Evolutionary conservation across 2,888 invertebrate species (phyloP), one percentile per base, ranked within the genome.

Genomic region (Drosophila aldrichi): DNA sequence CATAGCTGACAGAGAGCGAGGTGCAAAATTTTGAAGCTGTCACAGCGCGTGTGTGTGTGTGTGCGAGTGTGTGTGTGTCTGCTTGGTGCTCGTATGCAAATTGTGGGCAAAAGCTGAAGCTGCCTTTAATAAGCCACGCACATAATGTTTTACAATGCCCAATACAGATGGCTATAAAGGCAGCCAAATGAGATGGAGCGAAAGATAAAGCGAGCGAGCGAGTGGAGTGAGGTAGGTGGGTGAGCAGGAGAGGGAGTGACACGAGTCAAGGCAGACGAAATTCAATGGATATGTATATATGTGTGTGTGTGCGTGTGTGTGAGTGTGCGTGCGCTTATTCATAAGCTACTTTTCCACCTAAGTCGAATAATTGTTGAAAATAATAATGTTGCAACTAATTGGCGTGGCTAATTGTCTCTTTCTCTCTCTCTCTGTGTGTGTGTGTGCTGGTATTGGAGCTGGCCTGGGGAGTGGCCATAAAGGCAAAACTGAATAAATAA

Each of bases 351-450:
- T 29, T 32, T 29, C 52, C 34, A 46, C 32, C 49, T 34, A 49
- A 61, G 63, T 34, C 56, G 14, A 63, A 70, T 77, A 80, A 77
- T 74, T 79, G 81, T 74, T 56, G 57, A 70, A 80, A 68, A 76
- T 70, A 79, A 77, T 79, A 77, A 74, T 77, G 81, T 62, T 85
- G 71, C 77, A 83, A 82, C 88, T 83, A 83, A 83, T 83, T 88
- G 82, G 82, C 82, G 77, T 69, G 61, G 62, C 79, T 79, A 88
- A 83, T 85, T 85, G 77, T 58, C 62, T 43, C 29, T 40, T 8
- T 38, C 25, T 25, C 25, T 22, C 22, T 22, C 22, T 22, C 22
- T 22, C 22, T 22, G n/a, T 22, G 20, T 22, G 38, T 38, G 38
- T 16, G 16, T 16, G 36, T 38, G 38, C 6, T 12, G 29, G 57